Evolutionary conservation across 2,797 vertebrate genomes (phyloP), one percentile per base, ranked within the genome.

Genomic region (Sarcoramphus papa): DNA sequence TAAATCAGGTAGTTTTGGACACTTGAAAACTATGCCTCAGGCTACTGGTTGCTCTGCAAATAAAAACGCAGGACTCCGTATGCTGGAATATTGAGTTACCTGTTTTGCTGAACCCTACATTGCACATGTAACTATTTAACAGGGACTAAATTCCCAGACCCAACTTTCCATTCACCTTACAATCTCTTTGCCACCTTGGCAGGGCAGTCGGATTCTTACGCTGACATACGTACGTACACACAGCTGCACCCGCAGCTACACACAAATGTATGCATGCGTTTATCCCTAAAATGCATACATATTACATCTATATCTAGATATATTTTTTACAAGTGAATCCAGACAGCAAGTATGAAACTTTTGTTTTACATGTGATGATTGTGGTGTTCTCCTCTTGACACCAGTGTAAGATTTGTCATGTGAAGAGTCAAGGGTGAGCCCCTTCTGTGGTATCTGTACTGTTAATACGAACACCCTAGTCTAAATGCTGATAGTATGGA

Each of bases 151-250:
- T 48, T 86, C 21, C 37, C 13, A 43, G 37, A 54, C 11, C 4
- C 16, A 54, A 9, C 37, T 85, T 85, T 18, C 9, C 19, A 28
- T 86, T 90, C 74, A 60, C 7, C 12, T 70, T 70, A 21, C 9
- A 41, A 14, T 23, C 41, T 81, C 21, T 78, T 80, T 72, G n/a
- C 63, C 23, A 21, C 27, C 30, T 69, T 40, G 21, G 16, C 40
- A 53, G 40, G 63, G 14, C 30, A 57, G 48, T 30, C 0, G 3
- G 28, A 27, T 79, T 25, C 25, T 43, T 63, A 28, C 0, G 4
- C 7, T 60, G 73, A 45, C 0, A 0, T 54, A 43, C 0, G 0
- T 48, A 31, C 0, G 0, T n/a, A 37, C 18, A 37, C 10, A 30
- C 31, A 85, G 14, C 40, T 68, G n/a, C 20, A 47, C 37, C 6